Evolutionary conservation across 2,888 invertebrate species (phyloP).

Genomic region (Xanthostigma xanthostigma): DNA sequence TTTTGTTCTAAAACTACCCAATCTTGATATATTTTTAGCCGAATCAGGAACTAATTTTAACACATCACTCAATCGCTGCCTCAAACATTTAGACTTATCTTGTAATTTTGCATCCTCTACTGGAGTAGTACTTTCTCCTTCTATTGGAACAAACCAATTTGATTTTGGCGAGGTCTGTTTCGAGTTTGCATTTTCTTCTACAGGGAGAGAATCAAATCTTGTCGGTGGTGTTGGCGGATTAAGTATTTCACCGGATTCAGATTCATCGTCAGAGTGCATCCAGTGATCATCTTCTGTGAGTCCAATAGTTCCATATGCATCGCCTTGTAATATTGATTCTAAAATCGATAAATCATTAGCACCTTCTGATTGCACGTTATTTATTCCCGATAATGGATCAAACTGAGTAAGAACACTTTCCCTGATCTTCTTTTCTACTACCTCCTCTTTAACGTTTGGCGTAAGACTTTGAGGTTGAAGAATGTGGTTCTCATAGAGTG

Average conservation of each 20-base stretch:
- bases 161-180: not conserved
- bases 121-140: slow-evolving; percentile 8
- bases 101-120: slow-evolving; percentile 11
- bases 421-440: slow-evolving; percentile 20
- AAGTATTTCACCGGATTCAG: slow-evolving; percentile 29
- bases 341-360: slow-evolving; percentile 47
- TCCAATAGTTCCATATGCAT: slow-evolving; percentile 46
- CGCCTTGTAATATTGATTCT: slow-evolving; percentile 51
- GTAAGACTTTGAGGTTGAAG: slow-evolving; percentile 15
- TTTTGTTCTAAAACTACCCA: slow-evolving; percentile 20
- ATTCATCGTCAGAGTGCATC: slow-evolving; percentile 31
- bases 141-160: slow-evolving; percentile 2
- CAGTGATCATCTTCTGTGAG: slow-evolving; percentile 27
- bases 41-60: slow-evolving; percentile 37
- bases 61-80: slow-evolving; percentile 24
- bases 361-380: slow-evolving; percentile 22
- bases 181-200: slow-evolving; percentile 25
- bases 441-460: slow-evolving; percentile 25
- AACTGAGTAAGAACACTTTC: slow-evolving; percentile 58
- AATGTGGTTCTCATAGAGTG: slow-evolving; percentile 32
- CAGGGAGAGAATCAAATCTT: slow-evolving; percentile 46
- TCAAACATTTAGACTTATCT: slow-evolving; percentile 5
- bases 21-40: slow-evolving; percentile 21
- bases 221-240: slow-evolving; percentile 47
- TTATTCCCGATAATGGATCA: slow-evolving; percentile 37